Evolutionary conservation across 2,113 vertebrate species (phyloP).

Genomic region (Festucalex cinctus): DNA sequence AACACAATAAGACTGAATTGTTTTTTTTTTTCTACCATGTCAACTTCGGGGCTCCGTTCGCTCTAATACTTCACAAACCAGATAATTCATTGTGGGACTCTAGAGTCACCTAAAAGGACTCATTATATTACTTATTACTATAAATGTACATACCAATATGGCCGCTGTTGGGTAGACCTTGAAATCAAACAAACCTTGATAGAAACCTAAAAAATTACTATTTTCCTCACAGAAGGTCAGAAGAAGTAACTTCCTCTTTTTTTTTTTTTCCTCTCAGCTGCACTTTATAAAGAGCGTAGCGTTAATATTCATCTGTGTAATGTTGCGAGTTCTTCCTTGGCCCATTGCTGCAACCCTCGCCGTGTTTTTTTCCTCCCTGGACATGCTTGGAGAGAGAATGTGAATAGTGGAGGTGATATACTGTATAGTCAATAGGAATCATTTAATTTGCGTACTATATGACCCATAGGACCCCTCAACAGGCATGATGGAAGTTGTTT

Average conservation of each 20-base stretch:
- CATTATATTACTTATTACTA: not conserved
- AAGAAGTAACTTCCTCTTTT: not conserved
- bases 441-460: too few species aligned
- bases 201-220: not conserved
- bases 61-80: not conserved
- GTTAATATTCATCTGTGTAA: not conserved
- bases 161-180: not conserved
- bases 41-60: too few species aligned
- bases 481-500: too few species aligned
- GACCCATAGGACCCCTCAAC: too few species aligned
- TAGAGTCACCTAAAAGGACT: not conserved
- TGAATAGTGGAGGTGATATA: not conserved
- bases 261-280: not conserved
- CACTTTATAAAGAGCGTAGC: not conserved
- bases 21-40: too few species aligned
- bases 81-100: not conserved
- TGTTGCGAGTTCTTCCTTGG: too few species aligned
- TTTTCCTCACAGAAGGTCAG: not conserved
- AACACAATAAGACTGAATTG: too few species aligned
- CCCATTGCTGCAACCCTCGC: too few species aligned
- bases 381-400: not conserved
- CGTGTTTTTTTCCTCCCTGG: not conserved
- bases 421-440: too few species aligned
- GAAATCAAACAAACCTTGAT: not conserved
- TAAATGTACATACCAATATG: not conserved